Evolutionary conservation across 2,113 vertebrate genomes (phyloP), one percentile per base, ranked within the genome.

Genomic region (Tragelaphus imberbis): DNA sequence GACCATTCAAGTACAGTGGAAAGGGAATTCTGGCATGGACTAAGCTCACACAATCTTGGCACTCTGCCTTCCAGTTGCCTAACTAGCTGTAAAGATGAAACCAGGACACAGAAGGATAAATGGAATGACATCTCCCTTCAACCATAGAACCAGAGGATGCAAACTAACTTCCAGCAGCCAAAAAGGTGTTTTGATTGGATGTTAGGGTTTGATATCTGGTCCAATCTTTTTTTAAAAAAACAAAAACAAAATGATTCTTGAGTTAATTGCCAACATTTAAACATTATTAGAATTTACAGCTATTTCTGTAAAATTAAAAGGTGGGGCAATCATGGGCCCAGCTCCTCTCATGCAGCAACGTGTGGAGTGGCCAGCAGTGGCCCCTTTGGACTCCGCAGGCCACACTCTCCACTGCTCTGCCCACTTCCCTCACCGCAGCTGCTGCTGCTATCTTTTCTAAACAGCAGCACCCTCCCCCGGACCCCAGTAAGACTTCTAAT

Each of bases 391-490:
- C 23, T 28, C 1, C 0, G 40, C 3, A 2, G n/a, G n/a, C 84
- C 30, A 25, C 0, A 0, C 61, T 2, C 53, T 2, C 36, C 23
- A 1, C 5, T 0, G 5, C 79, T 55, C 25, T 3, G 16, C 84
- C 58, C 1, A 7, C 65, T 11, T 16, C 40, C 33, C 0, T 28
- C 25, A 8, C 4, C 0, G 6, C 6, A 0, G 28, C 63, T 25
- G 6, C 23, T 51, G 55, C 36, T 2, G n/a, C 59, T 47, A 3
- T 55, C 30, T 33, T 81, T 68, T 75, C 82, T 30, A 49, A 65
- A 49, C 9, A 27, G 9, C 27, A 49, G 68, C 68, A 75, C 36
- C 10, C 36, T 75, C 36, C 58, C 55, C 65, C n/a, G 3, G 36
- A 75, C 11, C 23, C 36, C 79, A 36, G 28, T 9, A 12, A 84